These are phyloP conservation scores for Prolemur simus DNA, from an alignment of 2,113 vertebrate genomes.

Conservation along the genomic window DNA sequence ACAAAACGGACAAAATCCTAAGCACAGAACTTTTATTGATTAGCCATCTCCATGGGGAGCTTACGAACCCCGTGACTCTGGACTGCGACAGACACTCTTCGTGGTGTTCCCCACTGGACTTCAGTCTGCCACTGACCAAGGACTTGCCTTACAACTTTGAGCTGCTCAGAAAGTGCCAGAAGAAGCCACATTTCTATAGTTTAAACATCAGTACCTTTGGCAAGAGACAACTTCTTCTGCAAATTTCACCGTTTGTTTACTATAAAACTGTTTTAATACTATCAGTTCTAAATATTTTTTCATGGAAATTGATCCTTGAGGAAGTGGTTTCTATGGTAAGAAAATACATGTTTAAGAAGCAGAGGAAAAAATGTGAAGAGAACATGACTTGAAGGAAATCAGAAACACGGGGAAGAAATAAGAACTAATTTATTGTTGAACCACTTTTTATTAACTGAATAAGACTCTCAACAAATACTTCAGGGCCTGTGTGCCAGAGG, in stretches of 20 bases:
- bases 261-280: neutral
- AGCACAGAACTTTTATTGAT: constrained; percentile 67
- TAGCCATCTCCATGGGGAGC: constrained; percentile 61
- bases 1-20: constrained; percentile 74
- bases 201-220: neutral
- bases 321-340: neutral
- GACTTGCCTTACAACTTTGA: neutral
- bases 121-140: neutral
- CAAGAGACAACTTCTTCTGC: neutral
- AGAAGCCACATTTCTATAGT: neutral
- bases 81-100: constrained; percentile 3
- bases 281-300: neutral
- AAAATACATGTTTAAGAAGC: neutral
- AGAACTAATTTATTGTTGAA: neutral
- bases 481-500: neutral
- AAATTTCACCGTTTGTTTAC: constrained; percentile 5
- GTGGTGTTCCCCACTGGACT: neutral
- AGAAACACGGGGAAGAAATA: neutral
- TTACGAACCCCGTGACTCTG: neutral
- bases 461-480: neutral
- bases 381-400: neutral
- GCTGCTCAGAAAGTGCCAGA: neutral
- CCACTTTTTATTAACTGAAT: neutral
- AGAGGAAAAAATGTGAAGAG: neutral
- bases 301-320: neutral